Percentiles rank a stretch among this genome's conserved stretches.
Evolutionary conservation across 2,113 vertebrate species (phyloP).

Genomic region (Vicugna pacos): DNA sequence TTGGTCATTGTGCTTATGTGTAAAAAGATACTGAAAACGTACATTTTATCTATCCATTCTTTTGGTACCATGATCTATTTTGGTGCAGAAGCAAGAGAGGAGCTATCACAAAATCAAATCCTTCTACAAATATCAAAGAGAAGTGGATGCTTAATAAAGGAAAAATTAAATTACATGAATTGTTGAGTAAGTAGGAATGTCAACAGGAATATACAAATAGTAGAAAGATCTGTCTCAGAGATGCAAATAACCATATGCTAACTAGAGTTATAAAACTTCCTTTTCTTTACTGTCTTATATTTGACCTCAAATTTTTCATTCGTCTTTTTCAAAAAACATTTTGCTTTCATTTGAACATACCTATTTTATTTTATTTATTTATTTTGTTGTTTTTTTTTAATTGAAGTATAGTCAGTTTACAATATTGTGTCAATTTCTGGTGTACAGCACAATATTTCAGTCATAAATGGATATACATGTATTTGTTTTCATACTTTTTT

Average conservation of each 20-base stretch:
- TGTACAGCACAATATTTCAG: no score
- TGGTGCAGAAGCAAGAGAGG: background rate
- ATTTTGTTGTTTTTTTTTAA: no score
- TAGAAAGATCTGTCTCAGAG: background rate
- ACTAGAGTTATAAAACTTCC: background rate
- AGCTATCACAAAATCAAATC: conserved; percentile 1
- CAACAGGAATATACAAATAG: background rate
- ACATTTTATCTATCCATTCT: background rate
- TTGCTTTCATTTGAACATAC: background rate
- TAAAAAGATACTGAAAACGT: background rate
- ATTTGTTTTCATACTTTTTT: no score
- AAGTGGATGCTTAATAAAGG: background rate
- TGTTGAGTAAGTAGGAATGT: background rate
- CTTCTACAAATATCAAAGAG: background rate
- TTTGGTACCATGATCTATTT: background rate
- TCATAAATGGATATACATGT: no score
- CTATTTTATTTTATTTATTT: background rate
- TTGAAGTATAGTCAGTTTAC: no score
- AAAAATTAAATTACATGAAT: background rate
- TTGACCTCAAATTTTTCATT: conserved; percentile 2
- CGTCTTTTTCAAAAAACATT: background rate
- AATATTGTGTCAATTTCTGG: no score
- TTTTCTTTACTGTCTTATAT: background rate
- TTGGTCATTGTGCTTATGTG: background rate
- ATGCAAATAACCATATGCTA: conserved; percentile 12